A percentile compares a stretch with the other conserved stretches of the same genome.
phyloP scores from a whole-genome alignment of 2,113 vertebrate species.

The Heliornis fulica region DNA sequence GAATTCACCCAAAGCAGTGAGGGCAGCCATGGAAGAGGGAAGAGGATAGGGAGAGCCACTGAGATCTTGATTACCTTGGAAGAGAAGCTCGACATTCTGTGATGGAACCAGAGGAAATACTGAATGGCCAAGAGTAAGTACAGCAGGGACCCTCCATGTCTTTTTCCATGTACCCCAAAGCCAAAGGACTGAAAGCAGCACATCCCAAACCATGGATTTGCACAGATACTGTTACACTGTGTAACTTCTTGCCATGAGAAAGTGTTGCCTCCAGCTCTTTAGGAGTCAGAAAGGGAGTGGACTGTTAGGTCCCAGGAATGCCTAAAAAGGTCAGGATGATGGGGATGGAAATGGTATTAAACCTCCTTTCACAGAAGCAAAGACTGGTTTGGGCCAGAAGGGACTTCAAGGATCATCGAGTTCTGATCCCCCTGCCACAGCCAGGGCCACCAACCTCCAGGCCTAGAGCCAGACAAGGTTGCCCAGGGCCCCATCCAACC shows the following conservation, averaged over 20 bases:
- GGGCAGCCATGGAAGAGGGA: neutral
- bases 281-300: neutral
- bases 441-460: too few species aligned
- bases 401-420: too few species aligned
- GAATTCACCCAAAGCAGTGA: neutral
- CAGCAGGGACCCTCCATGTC: neutral
- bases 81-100: neutral
- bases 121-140: neutral
- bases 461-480: too few species aligned
- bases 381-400: too few species aligned
- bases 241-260: neutral
- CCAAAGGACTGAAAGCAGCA: neutral
- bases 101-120: neutral
- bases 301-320: neutral
- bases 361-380: neutral
- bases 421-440: too few species aligned
- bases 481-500: too few species aligned
- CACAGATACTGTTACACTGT: neutral
- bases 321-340: fast-evolving
- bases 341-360: neutral
- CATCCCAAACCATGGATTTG: neutral
- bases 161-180: neutral
- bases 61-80: neutral
- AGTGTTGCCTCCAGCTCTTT: neutral
- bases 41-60: fast-evolving